Conservation (phyloP, 1,140 invertebrate genomes). For the Caerostris extrusa region DNA sequence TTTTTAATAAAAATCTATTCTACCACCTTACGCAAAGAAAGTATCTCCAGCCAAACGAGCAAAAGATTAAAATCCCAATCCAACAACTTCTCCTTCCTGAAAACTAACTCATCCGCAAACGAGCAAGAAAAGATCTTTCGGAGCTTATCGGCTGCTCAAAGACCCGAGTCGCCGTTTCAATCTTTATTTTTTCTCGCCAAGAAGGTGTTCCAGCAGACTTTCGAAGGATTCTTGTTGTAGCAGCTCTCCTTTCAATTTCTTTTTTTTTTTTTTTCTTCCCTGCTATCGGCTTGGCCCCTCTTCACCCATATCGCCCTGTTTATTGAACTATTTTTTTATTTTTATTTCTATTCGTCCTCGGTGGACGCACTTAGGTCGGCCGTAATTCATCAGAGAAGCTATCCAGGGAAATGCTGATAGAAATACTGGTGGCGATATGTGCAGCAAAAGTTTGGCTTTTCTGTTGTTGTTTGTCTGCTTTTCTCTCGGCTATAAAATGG, state of each 20-base stretch:
- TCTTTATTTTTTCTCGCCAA: neutral
- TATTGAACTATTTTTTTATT: slow-evolving; percentile 14
- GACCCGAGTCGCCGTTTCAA: neutral
- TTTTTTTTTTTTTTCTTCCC: neutral
- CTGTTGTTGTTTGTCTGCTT: too few species aligned
- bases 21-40: too few species aligned
- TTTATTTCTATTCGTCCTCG: neutral
- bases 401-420: slow-evolving; percentile 49
- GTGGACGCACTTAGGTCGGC: slow-evolving; percentile 28
- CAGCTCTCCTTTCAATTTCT: neutral
- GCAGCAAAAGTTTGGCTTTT: neutral
- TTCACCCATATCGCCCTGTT: neutral
- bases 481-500: neutral
- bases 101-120: slow-evolving; percentile 50
- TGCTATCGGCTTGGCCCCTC: neutral
- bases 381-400: slow-evolving; percentile 61
- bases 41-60: neutral
- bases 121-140: neutral
- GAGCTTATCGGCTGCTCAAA: slow-evolving; percentile 55
- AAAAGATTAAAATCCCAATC: slow-evolving; percentile 70
- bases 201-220: slow-evolving; percentile 20
- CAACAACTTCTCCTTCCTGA: slow-evolving; percentile 22
- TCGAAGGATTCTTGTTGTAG: neutral
- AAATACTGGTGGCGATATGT: neutral
- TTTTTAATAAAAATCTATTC: too few species aligned